These are phyloP conservation scores for Agrotis puta DNA, from an alignment of 2,888 invertebrate species.

Conservation along the genomic window DNA sequence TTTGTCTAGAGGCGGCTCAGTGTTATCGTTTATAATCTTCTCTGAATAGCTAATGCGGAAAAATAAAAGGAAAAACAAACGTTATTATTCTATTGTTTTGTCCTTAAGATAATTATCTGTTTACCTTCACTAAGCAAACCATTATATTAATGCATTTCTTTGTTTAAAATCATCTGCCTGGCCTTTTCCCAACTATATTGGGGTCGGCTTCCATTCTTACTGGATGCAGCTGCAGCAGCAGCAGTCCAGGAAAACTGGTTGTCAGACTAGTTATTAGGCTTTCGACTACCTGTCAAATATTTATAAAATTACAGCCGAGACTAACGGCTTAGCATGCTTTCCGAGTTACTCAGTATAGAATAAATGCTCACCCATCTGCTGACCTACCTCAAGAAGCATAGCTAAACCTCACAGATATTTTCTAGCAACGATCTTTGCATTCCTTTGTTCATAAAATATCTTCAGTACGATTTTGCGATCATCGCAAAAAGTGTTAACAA, in stretches of 20 bases:
- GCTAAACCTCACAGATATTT: neutral
- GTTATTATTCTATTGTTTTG: neutral
- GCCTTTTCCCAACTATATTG: neutral
- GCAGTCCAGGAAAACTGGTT: neutral
- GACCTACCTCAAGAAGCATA: neutral
- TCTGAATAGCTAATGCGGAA: neutral
- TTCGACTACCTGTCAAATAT: neutral
- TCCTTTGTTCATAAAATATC: conserved; percentile 31
- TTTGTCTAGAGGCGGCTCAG: too few relatives aligned
- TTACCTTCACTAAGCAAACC: conserved; percentile 20
- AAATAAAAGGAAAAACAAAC: neutral
- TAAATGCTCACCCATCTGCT: neutral
- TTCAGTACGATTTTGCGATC: conserved; percentile 25
- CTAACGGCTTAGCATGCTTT: neutral
- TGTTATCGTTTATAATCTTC: too few relatives aligned
- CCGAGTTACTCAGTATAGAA: neutral
- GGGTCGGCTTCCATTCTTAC: neutral
- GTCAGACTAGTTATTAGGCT: neutral
- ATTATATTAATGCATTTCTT: conserved; percentile 12
- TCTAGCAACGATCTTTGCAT: neutral
- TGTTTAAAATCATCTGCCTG: neutral
- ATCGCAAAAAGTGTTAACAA: conserved; percentile 42
- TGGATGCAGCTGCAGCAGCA: fast-evolving
- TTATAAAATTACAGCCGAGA: neutral
- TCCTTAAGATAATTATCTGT: conserved; percentile 16